phyloP scores from a whole-genome alignment of 2,888 invertebrate genomes.

The Eurytoma californica region DNA sequence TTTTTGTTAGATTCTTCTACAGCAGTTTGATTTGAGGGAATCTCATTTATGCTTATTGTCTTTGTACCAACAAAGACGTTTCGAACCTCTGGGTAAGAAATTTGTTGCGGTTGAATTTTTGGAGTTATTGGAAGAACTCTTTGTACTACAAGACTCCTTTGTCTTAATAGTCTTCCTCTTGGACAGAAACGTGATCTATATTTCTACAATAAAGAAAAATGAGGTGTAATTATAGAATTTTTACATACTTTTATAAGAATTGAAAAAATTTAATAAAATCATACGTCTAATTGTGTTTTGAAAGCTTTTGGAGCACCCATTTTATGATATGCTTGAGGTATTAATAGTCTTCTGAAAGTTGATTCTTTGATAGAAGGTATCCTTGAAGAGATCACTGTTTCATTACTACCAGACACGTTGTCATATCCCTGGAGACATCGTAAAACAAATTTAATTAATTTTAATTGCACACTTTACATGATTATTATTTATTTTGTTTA shows the following conservation, averaged over 20 bases:
- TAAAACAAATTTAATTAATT: slow-evolving; percentile 51
- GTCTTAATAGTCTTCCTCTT: slow-evolving; percentile 72
- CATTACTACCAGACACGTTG: slow-evolving; percentile 70
- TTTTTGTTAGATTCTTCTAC: slow-evolving; percentile 51
- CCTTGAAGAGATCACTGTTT: slow-evolving; percentile 72
- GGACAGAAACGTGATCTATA: slow-evolving; percentile 75
- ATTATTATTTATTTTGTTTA: slow-evolving; percentile 15
- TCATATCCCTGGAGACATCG: slow-evolving; percentile 66
- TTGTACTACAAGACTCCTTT: slow-evolving; percentile 85
- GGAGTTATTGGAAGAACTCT: slow-evolving; percentile 84
- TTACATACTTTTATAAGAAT: neutral
- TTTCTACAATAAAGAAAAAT: slow-evolving; percentile 68
- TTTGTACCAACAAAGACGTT: slow-evolving; percentile 59
- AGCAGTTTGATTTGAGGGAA: slow-evolving; percentile 51
- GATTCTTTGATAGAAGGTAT: slow-evolving; percentile 71
- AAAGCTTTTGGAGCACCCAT: slow-evolving; percentile 72
- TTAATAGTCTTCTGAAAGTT: slow-evolving; percentile 70
- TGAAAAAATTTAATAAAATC: slow-evolving; percentile 47
- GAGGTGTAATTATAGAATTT: neutral
- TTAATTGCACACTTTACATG: slow-evolving; percentile 6
- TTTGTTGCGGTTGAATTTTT: slow-evolving; percentile 66
- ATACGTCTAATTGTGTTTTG: slow-evolving; percentile 76
- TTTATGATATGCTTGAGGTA: slow-evolving; percentile 72
- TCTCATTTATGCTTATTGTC: slow-evolving; percentile 53
- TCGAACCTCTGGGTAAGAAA: slow-evolving; percentile 54